Conservation (phyloP, 2,797 vertebrate species). For the Schizopygopsis malacanthus region DNA sequence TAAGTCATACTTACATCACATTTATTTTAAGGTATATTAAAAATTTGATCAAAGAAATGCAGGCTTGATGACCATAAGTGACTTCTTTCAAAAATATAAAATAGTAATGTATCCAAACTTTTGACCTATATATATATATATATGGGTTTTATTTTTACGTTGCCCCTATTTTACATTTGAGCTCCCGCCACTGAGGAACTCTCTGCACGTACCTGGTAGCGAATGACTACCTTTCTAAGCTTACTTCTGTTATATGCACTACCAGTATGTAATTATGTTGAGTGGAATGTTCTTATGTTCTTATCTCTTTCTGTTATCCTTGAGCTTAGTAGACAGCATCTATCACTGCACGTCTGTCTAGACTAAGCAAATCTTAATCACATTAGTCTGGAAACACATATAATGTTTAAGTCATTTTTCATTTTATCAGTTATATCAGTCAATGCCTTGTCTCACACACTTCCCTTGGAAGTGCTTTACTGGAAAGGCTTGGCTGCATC, state of each 20-base stretch:
- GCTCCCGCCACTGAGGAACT: no score
- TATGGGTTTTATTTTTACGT: no score
- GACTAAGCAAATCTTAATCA: neutral
- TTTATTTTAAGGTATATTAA: no score
- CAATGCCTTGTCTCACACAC: neutral
- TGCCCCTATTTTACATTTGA: no score
- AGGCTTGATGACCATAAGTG: no score
- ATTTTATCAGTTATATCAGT: neutral
- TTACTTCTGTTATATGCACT: neutral
- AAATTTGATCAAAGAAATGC: no score
- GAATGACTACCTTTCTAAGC: neutral
- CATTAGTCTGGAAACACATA: neutral
- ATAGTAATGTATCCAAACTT: no score
- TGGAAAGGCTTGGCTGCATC: neutral
- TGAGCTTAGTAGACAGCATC: neutral
- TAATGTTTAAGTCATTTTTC: neutral
- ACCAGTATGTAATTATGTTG: neutral
- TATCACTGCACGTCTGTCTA: neutral
- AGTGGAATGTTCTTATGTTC: neutral
- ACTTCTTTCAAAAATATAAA: no score
- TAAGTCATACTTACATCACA: no score
- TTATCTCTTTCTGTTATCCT: neutral
- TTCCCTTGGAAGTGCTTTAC: neutral
- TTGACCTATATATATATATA: no score
- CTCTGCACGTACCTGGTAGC: neutral